These are phyloP conservation scores for Mellilla xanthometata DNA, from an alignment of 2,888 invertebrate genomes.

Conservation along the genomic window DNA sequence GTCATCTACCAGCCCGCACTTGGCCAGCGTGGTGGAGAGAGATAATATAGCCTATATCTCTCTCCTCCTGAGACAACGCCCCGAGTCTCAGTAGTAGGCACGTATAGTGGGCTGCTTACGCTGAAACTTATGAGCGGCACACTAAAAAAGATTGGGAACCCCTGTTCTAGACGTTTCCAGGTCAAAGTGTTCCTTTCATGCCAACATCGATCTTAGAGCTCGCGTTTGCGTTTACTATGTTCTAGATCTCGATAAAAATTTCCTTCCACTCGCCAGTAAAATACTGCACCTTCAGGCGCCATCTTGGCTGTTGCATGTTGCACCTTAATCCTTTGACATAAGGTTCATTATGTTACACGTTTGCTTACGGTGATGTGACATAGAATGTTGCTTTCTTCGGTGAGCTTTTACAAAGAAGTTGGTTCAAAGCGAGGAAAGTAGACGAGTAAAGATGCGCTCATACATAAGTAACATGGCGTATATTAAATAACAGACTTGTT, in stretches of 20 bases:
- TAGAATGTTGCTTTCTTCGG: slow-evolving; percentile 12
- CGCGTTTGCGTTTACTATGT: slow-evolving; percentile 36
- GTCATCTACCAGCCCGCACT: too few species aligned
- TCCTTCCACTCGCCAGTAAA: slow-evolving; percentile 32
- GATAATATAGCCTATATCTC: too few species aligned
- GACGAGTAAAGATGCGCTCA: slow-evolving; percentile 23
- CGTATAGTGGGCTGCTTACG: too few species aligned
- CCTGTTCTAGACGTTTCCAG: slow-evolving; percentile 9
- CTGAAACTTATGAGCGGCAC: too few species aligned
- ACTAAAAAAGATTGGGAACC: too few species aligned
- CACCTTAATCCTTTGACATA: slow-evolving; percentile 11
- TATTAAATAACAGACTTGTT: too few species aligned
- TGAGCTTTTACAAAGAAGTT: slow-evolving; percentile 12
- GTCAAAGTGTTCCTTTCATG: slow-evolving; percentile 13
- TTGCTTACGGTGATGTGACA: neutral
- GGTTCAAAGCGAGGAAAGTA: slow-evolving; percentile 42
- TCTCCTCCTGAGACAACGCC: too few species aligned
- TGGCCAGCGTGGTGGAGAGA: too few species aligned
- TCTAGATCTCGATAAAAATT: slow-evolving; percentile 38
- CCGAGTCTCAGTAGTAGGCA: too few species aligned
- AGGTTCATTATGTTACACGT: neutral
- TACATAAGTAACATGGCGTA: too few species aligned
- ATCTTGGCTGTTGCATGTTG: slow-evolving; percentile 1
- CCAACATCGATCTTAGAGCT: slow-evolving; percentile 30
- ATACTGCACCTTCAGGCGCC: slow-evolving; percentile 31